phyloP scores from a whole-genome alignment of 1,140 invertebrate species.

The Bombus confusus region DNA sequence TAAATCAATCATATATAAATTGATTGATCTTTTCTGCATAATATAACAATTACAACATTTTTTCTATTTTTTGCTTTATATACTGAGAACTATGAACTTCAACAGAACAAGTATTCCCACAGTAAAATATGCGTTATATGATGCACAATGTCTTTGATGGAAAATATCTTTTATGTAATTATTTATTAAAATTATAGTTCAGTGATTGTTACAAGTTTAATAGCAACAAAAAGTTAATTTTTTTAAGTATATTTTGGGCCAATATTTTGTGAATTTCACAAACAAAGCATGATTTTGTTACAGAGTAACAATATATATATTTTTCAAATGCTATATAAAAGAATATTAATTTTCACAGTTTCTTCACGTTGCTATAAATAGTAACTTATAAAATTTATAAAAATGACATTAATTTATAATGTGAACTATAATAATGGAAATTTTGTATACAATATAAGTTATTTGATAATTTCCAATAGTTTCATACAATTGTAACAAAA shows the following conservation, averaged over 20 bases:
- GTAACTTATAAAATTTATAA: conserved; percentile 25
- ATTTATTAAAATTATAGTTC: conserved; percentile 11
- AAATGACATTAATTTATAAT: conserved; percentile 23
- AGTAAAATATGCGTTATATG: conserved; percentile 30
- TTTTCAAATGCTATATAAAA: background rate
- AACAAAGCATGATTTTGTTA: background rate
- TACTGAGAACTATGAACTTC: conserved; percentile 47
- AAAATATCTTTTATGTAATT: conserved; percentile 14
- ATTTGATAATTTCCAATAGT: background rate
- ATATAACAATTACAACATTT: conserved; percentile 24
- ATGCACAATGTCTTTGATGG: conserved; percentile 17
- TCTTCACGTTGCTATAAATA: conserved; percentile 25
- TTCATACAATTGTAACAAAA: background rate
- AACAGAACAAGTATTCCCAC: conserved; percentile 31
- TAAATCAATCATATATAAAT: conserved; percentile 34
- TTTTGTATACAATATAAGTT: background rate
- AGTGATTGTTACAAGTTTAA: conserved; percentile 17
- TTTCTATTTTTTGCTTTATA: conserved; percentile 29
- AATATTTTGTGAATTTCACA: background rate
- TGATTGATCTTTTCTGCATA: conserved; percentile 49
- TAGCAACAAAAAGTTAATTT: conserved; percentile 29
- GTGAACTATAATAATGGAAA: background rate
- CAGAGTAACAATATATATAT: background rate
- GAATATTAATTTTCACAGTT: background rate
- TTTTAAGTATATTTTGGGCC: background rate